Percentiles rank a stretch among this genome's conserved stretches.
phyloP scores from a whole-genome alignment of 2,797 vertebrate genomes.

The Tamandua tetradactyla region DNA sequence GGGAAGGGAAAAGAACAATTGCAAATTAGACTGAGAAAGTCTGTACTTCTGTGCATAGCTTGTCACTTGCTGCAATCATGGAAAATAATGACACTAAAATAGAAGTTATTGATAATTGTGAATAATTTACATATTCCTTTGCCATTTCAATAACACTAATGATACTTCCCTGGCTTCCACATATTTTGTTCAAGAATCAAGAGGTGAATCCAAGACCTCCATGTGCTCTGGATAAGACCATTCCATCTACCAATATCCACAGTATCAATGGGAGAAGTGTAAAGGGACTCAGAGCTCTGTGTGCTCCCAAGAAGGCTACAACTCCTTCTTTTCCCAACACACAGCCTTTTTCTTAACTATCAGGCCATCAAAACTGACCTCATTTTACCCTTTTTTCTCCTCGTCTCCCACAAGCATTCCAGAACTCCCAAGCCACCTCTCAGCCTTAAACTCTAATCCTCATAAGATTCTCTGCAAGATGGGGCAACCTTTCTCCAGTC shows the following conservation, averaged over 20 bases:
- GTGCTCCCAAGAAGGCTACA: not conserved
- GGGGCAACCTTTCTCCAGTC: accelerated
- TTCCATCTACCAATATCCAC: not conserved
- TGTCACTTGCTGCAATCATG: not conserved
- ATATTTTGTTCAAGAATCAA: not conserved
- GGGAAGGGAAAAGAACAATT: not conserved
- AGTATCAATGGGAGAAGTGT: not conserved
- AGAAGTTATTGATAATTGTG: not conserved
- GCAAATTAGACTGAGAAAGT: not conserved
- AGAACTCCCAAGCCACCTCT: not conserved
- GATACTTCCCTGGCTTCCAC: not conserved
- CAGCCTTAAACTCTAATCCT: not conserved
- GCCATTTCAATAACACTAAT: not conserved
- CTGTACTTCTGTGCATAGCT: not conserved
- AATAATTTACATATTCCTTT: not conserved
- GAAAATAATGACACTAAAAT: not conserved
- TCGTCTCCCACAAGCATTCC: too few relatives aligned
- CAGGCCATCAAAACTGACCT: not conserved
- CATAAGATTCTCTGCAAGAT: not conserved
- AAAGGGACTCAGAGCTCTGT: not conserved
- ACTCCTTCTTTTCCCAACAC: not conserved
- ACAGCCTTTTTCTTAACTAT: not conserved
- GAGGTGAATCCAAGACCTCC: not conserved
- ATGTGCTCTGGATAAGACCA: not conserved
- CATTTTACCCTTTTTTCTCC: not conserved